Evolutionary conservation across 1,140 invertebrate genomes (phyloP).

Genomic region (Proales similis): DNA sequence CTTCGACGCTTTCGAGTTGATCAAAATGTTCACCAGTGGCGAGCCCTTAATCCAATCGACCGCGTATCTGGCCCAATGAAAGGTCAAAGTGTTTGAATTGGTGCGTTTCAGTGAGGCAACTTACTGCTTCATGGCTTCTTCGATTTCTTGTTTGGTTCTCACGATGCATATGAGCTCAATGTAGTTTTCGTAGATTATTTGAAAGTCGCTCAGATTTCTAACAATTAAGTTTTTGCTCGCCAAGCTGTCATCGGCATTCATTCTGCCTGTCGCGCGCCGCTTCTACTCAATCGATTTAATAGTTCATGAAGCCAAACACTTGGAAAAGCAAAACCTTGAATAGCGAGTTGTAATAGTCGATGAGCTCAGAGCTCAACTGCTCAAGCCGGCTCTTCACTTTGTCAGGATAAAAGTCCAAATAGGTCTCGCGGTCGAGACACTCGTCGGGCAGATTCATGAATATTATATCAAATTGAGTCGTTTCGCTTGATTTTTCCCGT

Average conservation of each 20-base stretch:
- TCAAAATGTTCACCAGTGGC: conserved; percentile 22
- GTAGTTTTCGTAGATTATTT: neutral
- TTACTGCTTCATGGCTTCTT: conserved; percentile 36
- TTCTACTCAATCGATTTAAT: no score
- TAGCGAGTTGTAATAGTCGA: conserved; percentile 25
- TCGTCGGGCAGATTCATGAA: conserved; percentile 19
- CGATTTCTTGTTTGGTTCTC: conserved; percentile 20
- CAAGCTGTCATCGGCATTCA: no score
- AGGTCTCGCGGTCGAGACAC: conserved; percentile 4
- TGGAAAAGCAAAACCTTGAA: no score
- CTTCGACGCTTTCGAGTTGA: conserved; percentile 35
- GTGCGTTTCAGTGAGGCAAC: neutral
- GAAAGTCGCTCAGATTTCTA: conserved; percentile 29
- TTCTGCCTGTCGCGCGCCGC: no score
- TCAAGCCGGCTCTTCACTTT: neutral
- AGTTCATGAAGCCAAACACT: no score
- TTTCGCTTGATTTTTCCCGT: neutral
- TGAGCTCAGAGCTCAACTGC: neutral
- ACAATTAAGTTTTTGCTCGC: no score
- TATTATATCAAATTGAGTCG: conserved; percentile 9
- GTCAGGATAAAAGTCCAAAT: conserved; percentile 13
- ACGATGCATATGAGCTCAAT: conserved; percentile 10
- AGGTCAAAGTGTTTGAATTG: neutral
- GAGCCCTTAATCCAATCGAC: conserved; percentile 36
- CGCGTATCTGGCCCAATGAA: conserved; percentile 20